A percentile compares a stretch with the other conserved stretches of the same genome.
phyloP scores from a whole-genome alignment of 2,797 vertebrate species.

The Triplophysa yarkandensis region DNA sequence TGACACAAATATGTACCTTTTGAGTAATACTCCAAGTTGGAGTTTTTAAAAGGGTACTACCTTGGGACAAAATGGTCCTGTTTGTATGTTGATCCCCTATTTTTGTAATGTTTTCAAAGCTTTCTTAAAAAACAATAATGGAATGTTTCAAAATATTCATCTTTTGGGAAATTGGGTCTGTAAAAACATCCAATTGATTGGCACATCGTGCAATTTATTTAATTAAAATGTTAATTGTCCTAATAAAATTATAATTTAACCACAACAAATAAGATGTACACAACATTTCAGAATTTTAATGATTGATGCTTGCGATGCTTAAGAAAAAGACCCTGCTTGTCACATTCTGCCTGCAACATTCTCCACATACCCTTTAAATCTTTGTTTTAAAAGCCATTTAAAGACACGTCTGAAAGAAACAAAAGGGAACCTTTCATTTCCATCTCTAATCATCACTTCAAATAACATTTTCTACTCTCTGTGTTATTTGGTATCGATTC shows the following conservation, averaged over 20 bases:
- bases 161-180: not conserved
- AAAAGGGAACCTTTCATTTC: slow-evolving; percentile 23
- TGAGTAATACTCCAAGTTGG: no score
- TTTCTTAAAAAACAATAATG: not conserved
- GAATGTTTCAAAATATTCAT: not conserved
- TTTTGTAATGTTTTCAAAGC: not conserved
- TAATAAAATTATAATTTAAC: not conserved
- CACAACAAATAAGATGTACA: not conserved
- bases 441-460: slow-evolving; percentile 16
- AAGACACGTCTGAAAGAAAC: not conserved
- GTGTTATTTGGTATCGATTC: slow-evolving; percentile 12
- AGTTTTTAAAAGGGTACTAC: no score
- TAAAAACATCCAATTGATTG: not conserved
- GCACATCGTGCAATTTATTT: not conserved
- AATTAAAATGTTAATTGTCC: not conserved
- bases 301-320: slow-evolving; percentile 23
- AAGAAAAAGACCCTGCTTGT: slow-evolving; percentile 33
- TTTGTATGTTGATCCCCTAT: no score
- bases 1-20: no score
- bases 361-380: slow-evolving; percentile 12
- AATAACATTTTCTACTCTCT: slow-evolving; percentile 27
- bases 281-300: not conserved
- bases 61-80: no score
- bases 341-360: slow-evolving; percentile 18
- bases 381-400: not conserved